Base-by-base conservation (phyloP, 2,113 vertebrate species). In the Brachyhypopomus occidentalis region DNA sequence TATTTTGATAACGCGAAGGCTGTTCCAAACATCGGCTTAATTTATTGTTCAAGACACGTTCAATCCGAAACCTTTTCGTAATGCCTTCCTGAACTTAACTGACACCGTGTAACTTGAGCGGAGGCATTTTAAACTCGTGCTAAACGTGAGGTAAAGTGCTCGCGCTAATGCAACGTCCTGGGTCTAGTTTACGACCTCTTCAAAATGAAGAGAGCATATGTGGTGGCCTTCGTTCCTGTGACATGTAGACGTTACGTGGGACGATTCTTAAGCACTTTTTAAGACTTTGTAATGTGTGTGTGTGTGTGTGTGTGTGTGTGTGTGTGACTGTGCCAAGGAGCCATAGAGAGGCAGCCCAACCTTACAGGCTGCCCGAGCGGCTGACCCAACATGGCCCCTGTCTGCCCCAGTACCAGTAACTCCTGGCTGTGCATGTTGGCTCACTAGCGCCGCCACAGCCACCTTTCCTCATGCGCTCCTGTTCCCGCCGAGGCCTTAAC, bases 401-500 rank as follows among this genome's bases (percentile, higher is more conserved):
- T 78, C 62, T 11, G 34, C 52, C 62, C 23, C 70, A 48, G 56
- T 23, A 30, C 41, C 70, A 64, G 17, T 69, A 36, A 45, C 45
- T 52, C 2, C 45, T 2, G 45, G 45, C 58, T 30, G 66, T 27
- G 62, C 45, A 69, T 72, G 25, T 71, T 58, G 69, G 66, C 64
- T 80, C 79, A 23, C 4, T 22, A 75, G 30, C 73, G 70, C 77
- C 79, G 77, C 81, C 45, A 52, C 79, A 60, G 75, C 62, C 70
- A 80, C 81, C 70, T 81, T 78, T 71, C 22, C 30, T 72, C 56
- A 78, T 30, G 14, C 19, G 76, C 82, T 82, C 83, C 86, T 76
- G 79, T 87, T 30, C 30, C 84, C 84, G 89, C 85, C 85, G 74
- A 82, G 84, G 74, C 80, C 89, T 84, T 90, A 91, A 91, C 89